Conservation (phyloP, 1,140 invertebrate genomes). For the Drosophila littoralis region DNA sequence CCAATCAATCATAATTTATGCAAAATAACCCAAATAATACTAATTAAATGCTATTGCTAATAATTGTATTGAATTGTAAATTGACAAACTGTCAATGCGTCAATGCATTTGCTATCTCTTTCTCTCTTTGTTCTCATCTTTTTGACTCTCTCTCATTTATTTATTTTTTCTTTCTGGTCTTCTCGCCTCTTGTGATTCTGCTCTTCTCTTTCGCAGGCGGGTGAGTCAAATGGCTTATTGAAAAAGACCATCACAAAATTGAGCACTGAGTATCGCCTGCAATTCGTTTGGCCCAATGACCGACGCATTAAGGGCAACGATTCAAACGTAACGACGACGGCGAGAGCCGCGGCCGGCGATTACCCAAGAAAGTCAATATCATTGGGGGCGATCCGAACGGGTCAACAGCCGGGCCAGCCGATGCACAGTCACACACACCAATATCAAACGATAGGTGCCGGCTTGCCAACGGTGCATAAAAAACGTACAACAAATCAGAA, state of each 20-base stretch:
- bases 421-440: constrained; percentile 69
- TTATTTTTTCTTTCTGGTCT: constrained; percentile 44
- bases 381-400: constrained; percentile 93
- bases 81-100: constrained; percentile 51
- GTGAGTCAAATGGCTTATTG: constrained; percentile 86
- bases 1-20: constrained; percentile 14
- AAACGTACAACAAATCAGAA: constrained; percentile 85
- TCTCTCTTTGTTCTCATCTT: constrained; percentile 49
- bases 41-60: constrained; percentile 39
- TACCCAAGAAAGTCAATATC: constrained; percentile 92
- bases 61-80: constrained; percentile 25
- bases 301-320: constrained; percentile 85
- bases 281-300: constrained; percentile 94
- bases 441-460: constrained; percentile 76
- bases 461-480: constrained; percentile 85
- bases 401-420: constrained; percentile 86
- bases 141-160: constrained; percentile 40
- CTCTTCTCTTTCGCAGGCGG: constrained; percentile 84
- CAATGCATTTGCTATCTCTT: constrained; percentile 52
- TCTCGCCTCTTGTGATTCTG: constrained; percentile 72
- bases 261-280: constrained; percentile 94
- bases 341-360: constrained; percentile 84
- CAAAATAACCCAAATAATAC: constrained; percentile 16
- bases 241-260: constrained; percentile 90
- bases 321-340: constrained; percentile 70